Conservation (phyloP, 2,797 vertebrate species). For the Acipenser transmontanus region DNA sequence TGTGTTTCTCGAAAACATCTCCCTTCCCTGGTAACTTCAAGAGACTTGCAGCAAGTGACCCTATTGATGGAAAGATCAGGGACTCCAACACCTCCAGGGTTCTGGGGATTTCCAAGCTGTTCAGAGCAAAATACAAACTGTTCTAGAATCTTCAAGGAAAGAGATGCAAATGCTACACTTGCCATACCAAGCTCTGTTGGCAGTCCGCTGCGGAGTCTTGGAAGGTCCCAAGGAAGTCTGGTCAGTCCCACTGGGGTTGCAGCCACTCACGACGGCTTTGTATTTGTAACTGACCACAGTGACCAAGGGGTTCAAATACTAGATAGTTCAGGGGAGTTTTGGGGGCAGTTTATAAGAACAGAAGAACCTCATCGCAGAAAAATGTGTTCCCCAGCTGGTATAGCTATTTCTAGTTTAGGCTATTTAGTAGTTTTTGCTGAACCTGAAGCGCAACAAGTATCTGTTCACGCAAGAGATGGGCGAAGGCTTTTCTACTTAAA, state of each 20-base stretch:
- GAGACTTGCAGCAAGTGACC: neutral
- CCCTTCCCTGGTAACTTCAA: neutral
- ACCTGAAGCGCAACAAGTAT: conserved; percentile 1
- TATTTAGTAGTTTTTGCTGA: conserved; percentile 17
- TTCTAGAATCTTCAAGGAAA: neutral
- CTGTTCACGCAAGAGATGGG: neutral
- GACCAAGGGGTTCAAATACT: neutral
- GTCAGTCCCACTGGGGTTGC: conserved; percentile 9
- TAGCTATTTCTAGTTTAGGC: conserved; percentile 7
- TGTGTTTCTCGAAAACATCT: neutral
- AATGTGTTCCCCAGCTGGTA: neutral
- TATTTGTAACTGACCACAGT: conserved; percentile 6
- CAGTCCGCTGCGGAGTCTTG: neutral
- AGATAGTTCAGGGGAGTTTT: neutral
- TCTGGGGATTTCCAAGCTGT: conserved; percentile 17
- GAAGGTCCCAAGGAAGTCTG: neutral
- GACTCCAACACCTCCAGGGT: conserved; percentile 5
- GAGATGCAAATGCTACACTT: neutral
- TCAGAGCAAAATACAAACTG: conserved; percentile 1
- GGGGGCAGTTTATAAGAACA: too few relatives aligned
- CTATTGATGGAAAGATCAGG: neutral
- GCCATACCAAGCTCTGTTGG: neutral
- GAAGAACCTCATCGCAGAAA: neutral
- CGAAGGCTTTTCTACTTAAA: conserved; percentile 2
- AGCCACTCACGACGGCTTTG: neutral